Conservation (phyloP, 2,113 vertebrate species). For the Daubentonia madagascariensis region DNA sequence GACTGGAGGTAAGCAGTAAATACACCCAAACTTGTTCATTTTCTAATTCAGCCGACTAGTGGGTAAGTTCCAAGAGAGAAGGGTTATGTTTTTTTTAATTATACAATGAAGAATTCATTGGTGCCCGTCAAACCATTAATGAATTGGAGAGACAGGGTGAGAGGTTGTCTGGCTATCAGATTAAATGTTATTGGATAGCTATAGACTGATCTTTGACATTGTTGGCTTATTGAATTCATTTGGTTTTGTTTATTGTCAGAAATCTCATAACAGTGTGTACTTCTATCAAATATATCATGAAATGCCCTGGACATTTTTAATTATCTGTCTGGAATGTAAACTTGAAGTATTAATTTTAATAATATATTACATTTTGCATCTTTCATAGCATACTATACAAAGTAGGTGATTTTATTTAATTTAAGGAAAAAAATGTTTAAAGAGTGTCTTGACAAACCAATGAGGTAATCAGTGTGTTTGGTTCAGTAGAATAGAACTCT, state of each 20-base stretch:
- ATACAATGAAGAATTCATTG: background rate
- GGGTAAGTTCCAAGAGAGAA: background rate
- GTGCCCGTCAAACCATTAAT: background rate
- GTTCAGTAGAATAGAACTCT: background rate
- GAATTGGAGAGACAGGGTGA: background rate
- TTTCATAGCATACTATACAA: background rate
- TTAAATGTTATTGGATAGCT: background rate
- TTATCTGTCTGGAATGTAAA: background rate
- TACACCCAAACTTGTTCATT: background rate
- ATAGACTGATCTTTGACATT: background rate
- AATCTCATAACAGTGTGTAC: background rate
- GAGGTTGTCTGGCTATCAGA: background rate
- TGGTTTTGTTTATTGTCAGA: background rate
- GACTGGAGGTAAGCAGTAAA: background rate
- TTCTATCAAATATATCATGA: background rate
- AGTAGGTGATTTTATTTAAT: background rate
- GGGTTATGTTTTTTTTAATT: background rate
- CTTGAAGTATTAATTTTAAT: background rate
- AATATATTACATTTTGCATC: background rate
- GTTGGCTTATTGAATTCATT: background rate
- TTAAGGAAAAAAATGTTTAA: background rate
- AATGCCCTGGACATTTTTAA: background rate
- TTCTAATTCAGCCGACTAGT: background rate
- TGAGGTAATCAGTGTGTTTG: background rate
- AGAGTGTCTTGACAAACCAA: background rate